Evolutionary conservation across 1,140 invertebrate species (phyloP).

Genomic region (Yoshiicerus persimilis): DNA sequence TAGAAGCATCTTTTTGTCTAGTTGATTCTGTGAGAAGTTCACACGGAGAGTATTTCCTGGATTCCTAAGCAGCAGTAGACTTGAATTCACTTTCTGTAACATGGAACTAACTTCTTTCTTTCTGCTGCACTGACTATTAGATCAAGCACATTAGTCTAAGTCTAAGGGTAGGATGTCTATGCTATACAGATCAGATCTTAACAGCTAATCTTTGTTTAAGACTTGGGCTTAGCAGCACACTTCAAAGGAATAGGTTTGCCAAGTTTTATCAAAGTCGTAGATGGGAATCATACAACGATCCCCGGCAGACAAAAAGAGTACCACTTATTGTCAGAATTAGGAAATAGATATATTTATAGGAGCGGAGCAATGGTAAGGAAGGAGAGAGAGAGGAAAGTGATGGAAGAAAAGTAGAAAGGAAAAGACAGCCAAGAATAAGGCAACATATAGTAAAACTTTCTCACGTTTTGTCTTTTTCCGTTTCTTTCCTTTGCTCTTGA

Average conservation of each 20-base stretch:
- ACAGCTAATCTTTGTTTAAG: slow-evolving; percentile 15
- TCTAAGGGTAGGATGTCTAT: neutral
- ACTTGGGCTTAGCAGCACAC: neutral
- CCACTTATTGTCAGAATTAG: neutral
- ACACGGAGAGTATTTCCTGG: neutral
- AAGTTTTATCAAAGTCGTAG: neutral
- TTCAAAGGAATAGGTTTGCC: neutral
- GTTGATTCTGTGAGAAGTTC: neutral
- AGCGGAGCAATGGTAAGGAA: neutral
- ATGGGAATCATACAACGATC: neutral
- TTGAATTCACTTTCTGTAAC: neutral
- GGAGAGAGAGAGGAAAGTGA: neutral
- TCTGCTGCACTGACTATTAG: neutral
- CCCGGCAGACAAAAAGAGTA: neutral
- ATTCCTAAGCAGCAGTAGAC: neutral
- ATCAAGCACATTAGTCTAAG: neutral
- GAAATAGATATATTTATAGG: neutral
- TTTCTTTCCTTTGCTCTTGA: slow-evolving; percentile 64
- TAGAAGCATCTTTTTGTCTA: neutral
- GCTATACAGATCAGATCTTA: slow-evolving; percentile 10
- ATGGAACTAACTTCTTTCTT: neutral
- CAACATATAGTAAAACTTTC: neutral
- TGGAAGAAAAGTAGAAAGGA: neutral
- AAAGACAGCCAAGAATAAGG: neutral
- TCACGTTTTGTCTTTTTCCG: slow-evolving; percentile 17